Evolutionary conservation across 2,113 vertebrate genomes (phyloP).

Genomic region (Loxodonta africana): DNA sequence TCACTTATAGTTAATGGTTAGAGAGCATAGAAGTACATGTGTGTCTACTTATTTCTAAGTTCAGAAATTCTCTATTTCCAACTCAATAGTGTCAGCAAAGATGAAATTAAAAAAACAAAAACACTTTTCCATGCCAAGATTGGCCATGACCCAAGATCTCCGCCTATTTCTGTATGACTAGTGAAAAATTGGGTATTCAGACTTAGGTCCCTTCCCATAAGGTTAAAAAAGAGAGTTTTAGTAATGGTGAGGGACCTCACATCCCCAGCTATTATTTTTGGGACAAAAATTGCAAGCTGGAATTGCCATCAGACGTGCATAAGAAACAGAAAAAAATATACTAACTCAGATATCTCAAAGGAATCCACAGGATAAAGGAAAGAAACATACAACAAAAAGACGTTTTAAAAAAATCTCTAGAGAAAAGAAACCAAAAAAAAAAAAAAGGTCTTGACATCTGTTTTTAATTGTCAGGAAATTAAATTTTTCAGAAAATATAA

Average conservation of each 20-base stretch:
- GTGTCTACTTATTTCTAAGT: neutral
- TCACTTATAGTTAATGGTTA: neutral
- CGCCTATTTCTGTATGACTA: too few relatives aligned
- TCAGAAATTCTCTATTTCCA: neutral
- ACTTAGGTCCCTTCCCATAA: neutral
- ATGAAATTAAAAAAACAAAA: too few relatives aligned
- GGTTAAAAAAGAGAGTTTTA: neutral
- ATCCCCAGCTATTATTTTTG: neutral
- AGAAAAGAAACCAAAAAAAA: neutral
- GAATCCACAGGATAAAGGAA: neutral
- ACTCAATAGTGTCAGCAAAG: neutral
- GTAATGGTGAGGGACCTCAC: neutral
- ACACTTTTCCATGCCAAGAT: too few relatives aligned
- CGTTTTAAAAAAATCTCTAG: neutral
- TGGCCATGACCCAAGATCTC: neutral
- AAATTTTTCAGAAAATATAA: neutral
- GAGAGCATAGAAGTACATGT: neutral
- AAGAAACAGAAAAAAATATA: neutral
- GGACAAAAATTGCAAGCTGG: neutral
- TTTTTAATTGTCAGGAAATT: neutral
- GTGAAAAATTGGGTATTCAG: neutral
- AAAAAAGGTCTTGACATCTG: neutral
- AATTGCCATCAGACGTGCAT: neutral
- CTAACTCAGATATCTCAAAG: neutral
- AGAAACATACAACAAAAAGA: neutral